Evolutionary conservation across 2,797 vertebrate species (phyloP), one percentile per base, ranked within the genome.

Genomic region (Mus caroli): DNA sequence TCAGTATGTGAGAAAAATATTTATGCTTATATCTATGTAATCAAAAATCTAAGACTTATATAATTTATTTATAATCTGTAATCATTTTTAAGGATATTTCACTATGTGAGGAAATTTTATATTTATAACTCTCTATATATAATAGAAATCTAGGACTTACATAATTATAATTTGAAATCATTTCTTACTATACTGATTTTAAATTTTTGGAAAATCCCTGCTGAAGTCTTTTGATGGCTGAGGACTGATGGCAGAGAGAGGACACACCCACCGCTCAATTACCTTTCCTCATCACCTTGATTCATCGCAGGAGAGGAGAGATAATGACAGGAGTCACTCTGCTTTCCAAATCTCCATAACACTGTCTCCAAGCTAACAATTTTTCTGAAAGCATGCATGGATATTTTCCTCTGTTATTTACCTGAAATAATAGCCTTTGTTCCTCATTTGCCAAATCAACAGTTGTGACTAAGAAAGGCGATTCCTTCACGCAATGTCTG

Each of bases 351-450:
- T 26, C 60, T 85, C 77, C 92, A 6, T 40, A 90, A 80, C 75
- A 86, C 54, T 13, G 92, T 80, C 79, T 88, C 34, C 15, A 80
- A 52, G 20, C n/a, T 62, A 40, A 64, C 77, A 26, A 24, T n/a
- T 88, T 89, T 79, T 94, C 43, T 52, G 40, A 89, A 94, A 91
- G 88, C 76, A 93, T 84, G 67, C n/a, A 54, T 50, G 40, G 50
- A 69, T 20, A 60, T 85, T 84, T 87, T 79, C 8, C 6, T 89
- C 85, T 31, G 3, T 52, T n/a, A 71, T 88, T 96, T 78, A 92
- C 31, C 76, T 80, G 56, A 93, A 94, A 92, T 24, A 94, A 79
- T 46, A 84, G 8, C 10, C 43, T 91, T 73, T 91, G 40, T 88
- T 89, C 91, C 46, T 84, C 26, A 37, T 67, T 89, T 50, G 17